These are phyloP conservation scores for Xanthostigma xanthostigma DNA, from an alignment of 2,888 invertebrate genomes.

Conservation along the genomic window DNA sequence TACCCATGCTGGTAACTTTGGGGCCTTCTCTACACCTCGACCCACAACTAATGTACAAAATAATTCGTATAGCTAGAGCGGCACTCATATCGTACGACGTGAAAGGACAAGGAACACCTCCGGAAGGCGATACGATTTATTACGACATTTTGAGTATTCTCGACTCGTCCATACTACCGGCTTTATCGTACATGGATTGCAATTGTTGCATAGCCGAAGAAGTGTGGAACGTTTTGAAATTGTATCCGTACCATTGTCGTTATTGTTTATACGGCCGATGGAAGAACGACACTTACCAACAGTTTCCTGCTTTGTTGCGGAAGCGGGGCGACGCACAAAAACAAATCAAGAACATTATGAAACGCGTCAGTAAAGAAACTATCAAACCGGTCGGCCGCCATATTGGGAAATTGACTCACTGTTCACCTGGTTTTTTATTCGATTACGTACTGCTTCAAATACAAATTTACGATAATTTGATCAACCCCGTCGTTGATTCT, in stretches of 20 bases:
- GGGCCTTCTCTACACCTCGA: constrained; percentile 82
- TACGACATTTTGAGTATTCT: constrained; percentile 73
- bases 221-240: constrained; percentile 77
- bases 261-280: constrained; percentile 84
- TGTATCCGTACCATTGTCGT: constrained; percentile 74
- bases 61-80: constrained; percentile 38
- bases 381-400: constrained; percentile 91
- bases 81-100: constrained; percentile 21
- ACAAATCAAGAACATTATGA: constrained; percentile 91
- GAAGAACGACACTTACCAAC: constrained; percentile 79
- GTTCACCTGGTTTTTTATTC: constrained; percentile 88
- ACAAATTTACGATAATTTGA: constrained; percentile 27
- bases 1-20: constrained; percentile 73
- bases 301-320: constrained; percentile 71
- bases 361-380: constrained; percentile 94
- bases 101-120: constrained; percentile 18
- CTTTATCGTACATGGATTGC: constrained; percentile 79
- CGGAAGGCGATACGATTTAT: constrained; percentile 44
- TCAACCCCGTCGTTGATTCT: constrained; percentile 87
- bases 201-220: constrained; percentile 96
- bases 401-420: constrained; percentile 93
- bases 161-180: constrained; percentile 80
- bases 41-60: constrained; percentile 80
- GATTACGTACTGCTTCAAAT: constrained; percentile 57
- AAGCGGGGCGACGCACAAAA: constrained; percentile 79